These are phyloP conservation scores for Tetragnatha versicolor DNA, from an alignment of 1,140 invertebrate species.

Conservation along the genomic window DNA sequence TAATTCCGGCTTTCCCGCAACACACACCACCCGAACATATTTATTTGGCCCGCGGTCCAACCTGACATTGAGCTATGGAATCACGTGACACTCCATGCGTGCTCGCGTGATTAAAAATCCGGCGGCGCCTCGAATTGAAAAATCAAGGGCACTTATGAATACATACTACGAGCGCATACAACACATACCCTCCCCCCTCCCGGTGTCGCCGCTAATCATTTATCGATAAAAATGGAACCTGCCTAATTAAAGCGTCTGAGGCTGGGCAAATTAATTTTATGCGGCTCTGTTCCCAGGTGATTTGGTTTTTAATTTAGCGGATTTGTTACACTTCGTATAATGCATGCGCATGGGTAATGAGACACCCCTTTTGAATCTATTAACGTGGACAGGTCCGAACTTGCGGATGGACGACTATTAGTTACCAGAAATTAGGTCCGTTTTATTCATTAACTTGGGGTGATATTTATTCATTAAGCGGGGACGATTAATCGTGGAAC, in stretches of 20 bases:
- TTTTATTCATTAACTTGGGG: no score
- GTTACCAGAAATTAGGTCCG: no score
- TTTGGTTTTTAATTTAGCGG: conserved; percentile 28
- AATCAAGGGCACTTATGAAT: conserved; percentile 45
- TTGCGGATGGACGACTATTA: no score
- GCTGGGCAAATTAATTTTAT: conserved; percentile 34
- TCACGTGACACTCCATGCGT: conserved; percentile 33
- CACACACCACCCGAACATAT: no score
- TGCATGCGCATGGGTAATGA: conserved; percentile 18
- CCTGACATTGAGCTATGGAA: conserved; percentile 35
- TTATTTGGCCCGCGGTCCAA: conserved; percentile 13
- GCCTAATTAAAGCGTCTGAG: conserved; percentile 31
- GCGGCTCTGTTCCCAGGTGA: conserved; percentile 5
- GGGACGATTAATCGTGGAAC: no score
- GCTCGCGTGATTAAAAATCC: conserved; percentile 41
- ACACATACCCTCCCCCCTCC: neutral
- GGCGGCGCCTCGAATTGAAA: conserved; percentile 43
- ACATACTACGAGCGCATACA: no score
- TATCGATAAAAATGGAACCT: conserved; percentile 43
- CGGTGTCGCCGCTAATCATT: conserved; percentile 8
- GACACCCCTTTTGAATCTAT: no score
- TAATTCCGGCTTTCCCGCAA: neutral
- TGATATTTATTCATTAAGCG: no score
- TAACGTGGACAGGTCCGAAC: no score
- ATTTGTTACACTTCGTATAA: neutral